Evolutionary conservation across 2,888 invertebrate genomes (phyloP).

Genomic region (Pterobdella sp.): DNA sequence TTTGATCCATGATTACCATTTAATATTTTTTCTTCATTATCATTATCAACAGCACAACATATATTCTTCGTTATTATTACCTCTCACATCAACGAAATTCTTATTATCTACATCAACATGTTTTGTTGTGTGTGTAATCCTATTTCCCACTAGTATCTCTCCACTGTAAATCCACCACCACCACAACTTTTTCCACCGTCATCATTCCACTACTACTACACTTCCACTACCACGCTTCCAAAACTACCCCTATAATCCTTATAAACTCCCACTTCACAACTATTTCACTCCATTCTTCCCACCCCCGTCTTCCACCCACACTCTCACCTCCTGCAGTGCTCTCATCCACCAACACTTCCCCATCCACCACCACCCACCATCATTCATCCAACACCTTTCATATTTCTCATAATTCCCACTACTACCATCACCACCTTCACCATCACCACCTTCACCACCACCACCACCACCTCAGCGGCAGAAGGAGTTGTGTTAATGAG

Average conservation of each 20-base stretch:
- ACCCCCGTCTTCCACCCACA: not conserved
- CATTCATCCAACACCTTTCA: not conserved
- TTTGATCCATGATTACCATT: too few relatives aligned
- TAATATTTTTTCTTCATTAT: too few relatives aligned
- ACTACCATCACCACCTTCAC: not conserved
- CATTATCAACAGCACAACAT: too few relatives aligned
- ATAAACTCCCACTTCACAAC: not conserved
- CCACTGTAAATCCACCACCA: not conserved
- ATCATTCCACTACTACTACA: not conserved
- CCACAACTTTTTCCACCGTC: not conserved
- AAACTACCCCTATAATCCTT: not conserved
- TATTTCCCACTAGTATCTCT: not conserved
- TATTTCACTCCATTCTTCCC: not conserved
- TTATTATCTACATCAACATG: not conserved
- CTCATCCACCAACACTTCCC: not conserved
- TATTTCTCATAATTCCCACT: not conserved
- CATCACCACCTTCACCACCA: not conserved
- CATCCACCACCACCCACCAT: not conserved
- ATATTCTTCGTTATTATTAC: too few relatives aligned
- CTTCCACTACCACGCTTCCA: not conserved
- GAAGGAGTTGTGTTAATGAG: slow-evolving; percentile 78
- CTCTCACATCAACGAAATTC: too few relatives aligned
- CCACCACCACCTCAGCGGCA: slow-evolving; percentile 65
- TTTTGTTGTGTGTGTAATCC: not conserved
- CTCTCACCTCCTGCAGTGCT: not conserved